Base-by-base conservation (phyloP, 2,797 vertebrate species). In the Manis crassicaudata region DNA sequence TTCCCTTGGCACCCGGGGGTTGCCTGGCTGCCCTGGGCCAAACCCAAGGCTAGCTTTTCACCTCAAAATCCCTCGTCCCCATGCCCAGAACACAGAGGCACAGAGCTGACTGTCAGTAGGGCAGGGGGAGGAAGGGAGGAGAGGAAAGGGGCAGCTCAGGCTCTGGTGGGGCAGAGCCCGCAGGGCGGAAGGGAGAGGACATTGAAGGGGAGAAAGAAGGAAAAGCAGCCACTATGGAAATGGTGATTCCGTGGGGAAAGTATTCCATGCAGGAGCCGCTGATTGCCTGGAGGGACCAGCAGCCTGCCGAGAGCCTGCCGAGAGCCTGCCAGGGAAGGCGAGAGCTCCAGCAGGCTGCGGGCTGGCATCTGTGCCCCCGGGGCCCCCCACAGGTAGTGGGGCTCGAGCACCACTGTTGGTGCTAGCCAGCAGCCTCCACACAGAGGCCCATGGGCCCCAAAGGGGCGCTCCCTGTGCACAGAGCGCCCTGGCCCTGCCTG, bases 261-360 rank as follows among this genome's bases (percentile, higher is more conserved):
- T 79, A 95, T 83, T 93, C 76, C 88, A 83, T 3, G 23, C 68
- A 73, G 88, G 75, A 93, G 88, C 84, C 25, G 46, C 75, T 95
- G 90, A 43, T 92, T 89, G 92, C 94, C 96, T 35, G 35, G 35
- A 35, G 35, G 35, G 35, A 35, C 35, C 35, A 35, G 35, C 35
- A 35, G 35, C 35, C 35, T 35, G 35, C 35, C 3, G 35, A 35
- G 35, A 35, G 92, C 94, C 96, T 83, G 70, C 88, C 21, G 43
- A 88, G 75, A 86, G 81, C 21, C 90, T 96, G 94, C 95, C 96
- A 96, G 97, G 43, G 60, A 89, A 86, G 65, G 76, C 0, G 17
- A 96, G 86, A 76, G 32, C 79, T 95, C 87, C 88, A 82, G 90
- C 85, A 92, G 80, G 58, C 70, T 93, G 94, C 90, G 80, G 80